Evolutionary conservation across 2,797 vertebrate genomes (phyloP).

Genomic region (Pogoniulus pusillus): DNA sequence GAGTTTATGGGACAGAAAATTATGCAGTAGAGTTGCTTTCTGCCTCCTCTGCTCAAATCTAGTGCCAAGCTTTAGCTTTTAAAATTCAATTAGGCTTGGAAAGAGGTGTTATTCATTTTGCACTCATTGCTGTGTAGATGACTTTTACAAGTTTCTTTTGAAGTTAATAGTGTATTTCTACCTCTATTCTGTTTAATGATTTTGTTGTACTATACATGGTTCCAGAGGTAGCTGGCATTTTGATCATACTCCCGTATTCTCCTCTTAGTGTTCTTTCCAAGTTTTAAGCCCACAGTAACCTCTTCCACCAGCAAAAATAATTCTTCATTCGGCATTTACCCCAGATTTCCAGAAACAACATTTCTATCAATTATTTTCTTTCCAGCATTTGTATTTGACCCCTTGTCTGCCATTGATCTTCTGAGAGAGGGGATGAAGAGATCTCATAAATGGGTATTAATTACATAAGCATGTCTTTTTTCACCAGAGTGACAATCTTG

Average conservation of each 20-base stretch:
- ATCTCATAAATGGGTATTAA: neutral
- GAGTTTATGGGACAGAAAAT: slow-evolving; percentile 38
- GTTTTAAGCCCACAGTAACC: neutral
- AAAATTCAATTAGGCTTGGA: slow-evolving; percentile 18
- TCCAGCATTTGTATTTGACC: neutral
- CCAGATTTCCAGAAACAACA: neutral
- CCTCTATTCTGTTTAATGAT: neutral
- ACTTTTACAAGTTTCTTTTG: neutral
- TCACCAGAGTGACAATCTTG: neutral
- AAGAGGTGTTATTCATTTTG: neutral
- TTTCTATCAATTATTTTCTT: neutral
- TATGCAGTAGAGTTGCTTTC: neutral
- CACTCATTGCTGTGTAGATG: neutral
- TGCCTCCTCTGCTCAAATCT: slow-evolving; percentile 10
- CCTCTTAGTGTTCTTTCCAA: neutral
- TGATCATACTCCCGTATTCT: neutral
- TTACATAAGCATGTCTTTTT: neutral
- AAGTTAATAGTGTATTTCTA: neutral
- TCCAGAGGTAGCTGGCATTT: neutral
- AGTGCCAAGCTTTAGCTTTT: neutral
- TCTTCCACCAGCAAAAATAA: neutral
- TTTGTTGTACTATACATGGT: neutral
- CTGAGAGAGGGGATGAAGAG: neutral
- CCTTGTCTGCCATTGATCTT: neutral
- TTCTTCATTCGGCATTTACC: neutral